Evolutionary conservation across 2,113 vertebrate species (phyloP).

Genomic region (Tragelaphus scriptus): DNA sequence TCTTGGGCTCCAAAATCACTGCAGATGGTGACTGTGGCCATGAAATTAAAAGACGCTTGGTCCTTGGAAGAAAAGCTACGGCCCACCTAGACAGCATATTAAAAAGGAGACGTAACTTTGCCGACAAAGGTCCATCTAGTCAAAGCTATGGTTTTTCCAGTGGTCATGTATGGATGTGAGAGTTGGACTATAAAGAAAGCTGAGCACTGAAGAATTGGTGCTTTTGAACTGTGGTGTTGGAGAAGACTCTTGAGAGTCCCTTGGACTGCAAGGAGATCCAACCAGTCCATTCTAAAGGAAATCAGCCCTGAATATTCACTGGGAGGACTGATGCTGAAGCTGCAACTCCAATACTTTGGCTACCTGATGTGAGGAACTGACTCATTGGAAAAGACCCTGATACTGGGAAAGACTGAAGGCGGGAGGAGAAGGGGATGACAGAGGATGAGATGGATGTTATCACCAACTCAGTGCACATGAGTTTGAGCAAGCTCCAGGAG

Average conservation of each 20-base stretch:
- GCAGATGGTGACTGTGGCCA: not conserved
- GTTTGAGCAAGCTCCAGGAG: not conserved
- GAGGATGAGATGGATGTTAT: not conserved
- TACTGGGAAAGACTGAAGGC: not conserved
- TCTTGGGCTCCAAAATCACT: not conserved
- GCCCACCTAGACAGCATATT: not conserved
- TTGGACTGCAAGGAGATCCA: not conserved
- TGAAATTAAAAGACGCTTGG: not conserved
- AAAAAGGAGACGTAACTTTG: not conserved
- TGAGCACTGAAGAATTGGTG: not conserved
- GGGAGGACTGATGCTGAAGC: not conserved
- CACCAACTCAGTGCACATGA: rapidly evolving
- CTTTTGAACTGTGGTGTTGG: not conserved
- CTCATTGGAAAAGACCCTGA: not conserved
- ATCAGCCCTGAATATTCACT: not conserved
- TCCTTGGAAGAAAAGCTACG: not conserved
- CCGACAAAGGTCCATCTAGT: not conserved
- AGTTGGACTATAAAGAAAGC: not conserved
- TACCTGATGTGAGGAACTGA: not conserved
- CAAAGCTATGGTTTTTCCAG: not conserved
- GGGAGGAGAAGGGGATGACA: not conserved
- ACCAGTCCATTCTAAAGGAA: not conserved
- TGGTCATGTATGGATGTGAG: not conserved
- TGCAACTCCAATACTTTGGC: not conserved
- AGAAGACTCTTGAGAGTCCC: not conserved